Conservation (phyloP, 2,113 vertebrate species). For the Coracopsis vasa region DNA sequence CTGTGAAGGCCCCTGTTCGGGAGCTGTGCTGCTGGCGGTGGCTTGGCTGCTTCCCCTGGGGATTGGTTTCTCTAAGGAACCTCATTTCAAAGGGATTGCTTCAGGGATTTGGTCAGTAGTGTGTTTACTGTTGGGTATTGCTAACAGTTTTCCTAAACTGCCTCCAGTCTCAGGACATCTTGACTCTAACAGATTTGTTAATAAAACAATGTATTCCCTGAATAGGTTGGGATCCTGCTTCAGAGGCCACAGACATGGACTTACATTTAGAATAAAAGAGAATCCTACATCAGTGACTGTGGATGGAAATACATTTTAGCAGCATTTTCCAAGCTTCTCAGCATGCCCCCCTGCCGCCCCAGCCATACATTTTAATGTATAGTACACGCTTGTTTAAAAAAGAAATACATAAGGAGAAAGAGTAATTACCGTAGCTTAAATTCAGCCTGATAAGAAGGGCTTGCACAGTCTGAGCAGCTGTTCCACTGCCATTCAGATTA, state of each 20-base stretch:
- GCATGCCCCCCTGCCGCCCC: background rate
- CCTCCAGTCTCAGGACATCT: background rate
- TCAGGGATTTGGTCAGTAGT: background rate
- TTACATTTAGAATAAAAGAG: background rate
- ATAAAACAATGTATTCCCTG: background rate
- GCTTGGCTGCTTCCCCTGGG: background rate
- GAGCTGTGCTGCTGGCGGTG: background rate
- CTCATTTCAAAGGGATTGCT: background rate
- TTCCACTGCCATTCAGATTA: constrained; percentile 43
- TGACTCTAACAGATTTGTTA: background rate
- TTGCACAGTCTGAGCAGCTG: background rate
- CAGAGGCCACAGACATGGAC: background rate
- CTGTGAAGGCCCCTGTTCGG: fast-evolving
- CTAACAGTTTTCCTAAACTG: background rate
- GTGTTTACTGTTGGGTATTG: background rate
- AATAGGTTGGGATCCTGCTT: background rate
- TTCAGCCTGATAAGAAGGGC: background rate
- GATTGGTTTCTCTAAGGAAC: background rate
- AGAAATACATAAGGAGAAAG: constrained; percentile 46
- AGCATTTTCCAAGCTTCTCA: constrained; percentile 4
- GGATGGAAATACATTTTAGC: background rate
- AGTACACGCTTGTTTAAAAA: constrained; percentile 49
- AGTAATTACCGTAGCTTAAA: constrained; percentile 16
- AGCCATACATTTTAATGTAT: constrained; percentile 37
- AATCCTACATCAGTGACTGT: background rate